Conservation (phyloP, 1,140 invertebrate genomes). For the Drosophila guanche region DNA sequence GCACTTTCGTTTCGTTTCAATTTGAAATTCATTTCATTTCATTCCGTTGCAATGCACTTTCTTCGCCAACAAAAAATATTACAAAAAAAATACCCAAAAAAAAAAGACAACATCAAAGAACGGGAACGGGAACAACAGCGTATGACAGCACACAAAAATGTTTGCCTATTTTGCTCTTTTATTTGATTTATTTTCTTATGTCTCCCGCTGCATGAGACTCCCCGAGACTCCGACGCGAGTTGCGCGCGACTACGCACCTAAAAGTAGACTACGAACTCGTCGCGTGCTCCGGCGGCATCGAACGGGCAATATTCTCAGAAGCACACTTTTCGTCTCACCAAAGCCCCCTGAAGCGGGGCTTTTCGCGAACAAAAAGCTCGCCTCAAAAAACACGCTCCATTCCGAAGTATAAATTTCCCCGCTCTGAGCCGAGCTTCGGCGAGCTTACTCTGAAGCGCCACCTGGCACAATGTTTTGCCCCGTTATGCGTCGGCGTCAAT, state of each 20-base stretch:
- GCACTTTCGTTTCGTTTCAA: too few relatives aligned
- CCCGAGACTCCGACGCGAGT: constrained; percentile 42
- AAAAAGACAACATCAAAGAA: constrained; percentile 1
- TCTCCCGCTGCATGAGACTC: constrained; percentile 29
- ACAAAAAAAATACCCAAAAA: constrained; percentile 27
- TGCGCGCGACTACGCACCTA: constrained; percentile 81
- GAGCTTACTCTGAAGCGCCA: too few relatives aligned
- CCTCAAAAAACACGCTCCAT: too few relatives aligned
- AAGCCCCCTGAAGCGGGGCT: too few relatives aligned
- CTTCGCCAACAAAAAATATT: neutral
- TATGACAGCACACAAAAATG: constrained; percentile 36
- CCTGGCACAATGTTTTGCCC: too few relatives aligned
- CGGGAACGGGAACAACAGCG: constrained; percentile 4
- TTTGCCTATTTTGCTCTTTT: constrained; percentile 22
- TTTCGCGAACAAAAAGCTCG: too few relatives aligned
- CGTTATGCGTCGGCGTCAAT: too few relatives aligned
- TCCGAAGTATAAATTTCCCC: too few relatives aligned
- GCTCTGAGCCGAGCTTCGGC: too few relatives aligned
- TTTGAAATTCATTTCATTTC: constrained; percentile 5
- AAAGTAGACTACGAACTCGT: constrained; percentile 79
- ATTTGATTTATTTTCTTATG: constrained; percentile 14
- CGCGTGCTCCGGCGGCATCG: constrained; percentile 10
- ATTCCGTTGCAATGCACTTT: too few relatives aligned
- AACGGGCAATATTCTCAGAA: too few relatives aligned
- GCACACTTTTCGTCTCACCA: too few relatives aligned